Base-by-base conservation (phyloP, 2,888 invertebrate genomes). In the Drosophila subquinaria region DNA sequence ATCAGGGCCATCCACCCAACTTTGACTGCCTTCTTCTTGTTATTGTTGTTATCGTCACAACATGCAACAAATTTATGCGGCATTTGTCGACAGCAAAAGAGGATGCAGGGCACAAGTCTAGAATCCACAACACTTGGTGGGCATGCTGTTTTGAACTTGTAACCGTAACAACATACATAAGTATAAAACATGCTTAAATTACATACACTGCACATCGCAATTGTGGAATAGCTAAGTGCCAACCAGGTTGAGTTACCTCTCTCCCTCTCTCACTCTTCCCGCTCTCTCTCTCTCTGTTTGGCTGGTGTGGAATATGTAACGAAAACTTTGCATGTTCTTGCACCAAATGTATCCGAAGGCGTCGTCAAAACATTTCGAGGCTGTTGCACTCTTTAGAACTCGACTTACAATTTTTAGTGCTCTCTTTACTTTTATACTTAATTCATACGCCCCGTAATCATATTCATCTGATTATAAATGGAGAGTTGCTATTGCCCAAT, bases 41-140 rank as follows among this genome's bases (percentile, higher is more conserved):
- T 63, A 15, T 55, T 52, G 27, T 63, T 36, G 36, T 50, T 69
- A 61, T 60, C 40, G 69, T 73, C 66, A 64, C 53, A 55, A 68
- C 77, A 67, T 74, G 84, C 82, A 73, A 74, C 69, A 82, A 87
- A 88, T 88, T 84, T 85, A 88, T 85, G 82, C 71, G 73, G n/a
- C 23, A 45, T 23, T 23, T 13, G 23, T 23, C 6, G 23, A 59
- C 33, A 55, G 40, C 50, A 27, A 42, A 53, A 59, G 62, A 35
- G 40, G n/a, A 17, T 10, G 42, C 43, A 59, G 43, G 11, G 52
- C 23, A 56, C n/a, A n/a, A 57, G 59, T 38, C 59, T 48, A 48
- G 59, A 30, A 30, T 30, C 23, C 38, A 36, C 17, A 48, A 36
- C 17, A 48, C 73, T 61, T 51, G 62, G 52, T 63, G 43, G 50